Conservation (phyloP, 2,113 vertebrate species). For the Sitta europaea region DNA sequence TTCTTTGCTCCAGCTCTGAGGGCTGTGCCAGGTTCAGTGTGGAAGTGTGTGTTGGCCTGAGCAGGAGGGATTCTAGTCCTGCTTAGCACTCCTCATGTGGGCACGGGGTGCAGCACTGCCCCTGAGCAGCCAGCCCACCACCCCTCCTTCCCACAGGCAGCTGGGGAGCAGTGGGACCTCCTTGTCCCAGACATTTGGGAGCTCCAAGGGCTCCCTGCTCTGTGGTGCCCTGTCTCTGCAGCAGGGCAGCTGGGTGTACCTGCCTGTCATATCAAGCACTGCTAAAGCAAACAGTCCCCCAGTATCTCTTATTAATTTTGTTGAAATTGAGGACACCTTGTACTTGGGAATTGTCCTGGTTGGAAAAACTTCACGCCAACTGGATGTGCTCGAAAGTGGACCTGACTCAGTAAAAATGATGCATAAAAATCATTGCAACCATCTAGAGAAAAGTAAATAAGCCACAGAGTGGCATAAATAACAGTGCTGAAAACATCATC, state of each 20-base stretch:
- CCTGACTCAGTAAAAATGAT: slow-evolving; percentile 2
- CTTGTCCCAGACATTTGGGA: not conserved
- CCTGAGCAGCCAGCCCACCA: not conserved
- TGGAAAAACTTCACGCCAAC: not conserved
- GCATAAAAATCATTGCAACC: not conserved
- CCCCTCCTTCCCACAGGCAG: not conserved
- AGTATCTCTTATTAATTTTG: not conserved
- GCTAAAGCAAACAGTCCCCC: not conserved
- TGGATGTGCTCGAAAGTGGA: not conserved
- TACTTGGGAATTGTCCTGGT: not conserved
- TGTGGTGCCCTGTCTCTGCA: not conserved
- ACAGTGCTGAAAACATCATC: not conserved
- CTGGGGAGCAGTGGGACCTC: not conserved
- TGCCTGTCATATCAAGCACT: not conserved
- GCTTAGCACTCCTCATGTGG: not conserved
- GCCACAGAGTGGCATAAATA: not conserved
- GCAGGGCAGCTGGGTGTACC: not conserved
- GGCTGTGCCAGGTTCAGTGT: not conserved
- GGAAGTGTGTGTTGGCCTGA: fast-evolving
- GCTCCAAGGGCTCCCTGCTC: not conserved
- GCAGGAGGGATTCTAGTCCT: not conserved
- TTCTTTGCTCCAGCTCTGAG: not conserved
- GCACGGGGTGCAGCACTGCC: not conserved
- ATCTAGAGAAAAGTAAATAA: not conserved
- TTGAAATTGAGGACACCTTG: not conserved